phyloP scores from a whole-genome alignment of 2,113 vertebrate species.

The Micromys minutus region DNA sequence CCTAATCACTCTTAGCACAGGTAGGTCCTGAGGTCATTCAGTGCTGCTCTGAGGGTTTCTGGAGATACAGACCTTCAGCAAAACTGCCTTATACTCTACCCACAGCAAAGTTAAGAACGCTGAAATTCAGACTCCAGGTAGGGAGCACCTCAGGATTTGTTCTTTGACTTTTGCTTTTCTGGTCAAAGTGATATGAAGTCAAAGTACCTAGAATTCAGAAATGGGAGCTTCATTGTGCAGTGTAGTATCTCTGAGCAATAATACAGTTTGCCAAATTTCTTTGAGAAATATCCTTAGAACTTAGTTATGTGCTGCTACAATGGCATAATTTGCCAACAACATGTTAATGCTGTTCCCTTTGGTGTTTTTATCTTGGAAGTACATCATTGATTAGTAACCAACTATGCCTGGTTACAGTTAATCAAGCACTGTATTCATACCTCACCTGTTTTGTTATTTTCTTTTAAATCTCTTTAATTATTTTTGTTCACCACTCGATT shows the following conservation, averaged over 20 bases:
- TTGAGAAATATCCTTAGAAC: neutral
- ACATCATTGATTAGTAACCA: neutral
- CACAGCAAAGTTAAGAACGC: neutral
- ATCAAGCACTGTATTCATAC: neutral
- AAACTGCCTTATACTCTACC: neutral
- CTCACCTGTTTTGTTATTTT: neutral
- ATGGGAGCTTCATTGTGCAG: neutral
- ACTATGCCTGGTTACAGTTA: neutral
- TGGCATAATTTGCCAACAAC: neutral
- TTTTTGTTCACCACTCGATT: slow-evolving; percentile 26
- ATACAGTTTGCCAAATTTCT: neutral
- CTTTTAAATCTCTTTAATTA: neutral
- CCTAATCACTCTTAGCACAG: neutral
- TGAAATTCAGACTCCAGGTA: neutral
- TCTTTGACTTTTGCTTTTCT: neutral
- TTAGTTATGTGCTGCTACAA: neutral
- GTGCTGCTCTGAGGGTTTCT: neutral
- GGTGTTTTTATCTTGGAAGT: neutral
- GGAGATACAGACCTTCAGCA: neutral
- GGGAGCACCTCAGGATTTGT: neutral
- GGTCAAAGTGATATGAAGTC: neutral
- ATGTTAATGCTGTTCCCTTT: neutral
- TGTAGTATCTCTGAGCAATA: neutral
- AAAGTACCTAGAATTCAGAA: neutral
- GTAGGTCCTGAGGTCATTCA: neutral